phyloP scores from a whole-genome alignment of 2,113 vertebrate species.

The Dipodomys stephensi region DNA sequence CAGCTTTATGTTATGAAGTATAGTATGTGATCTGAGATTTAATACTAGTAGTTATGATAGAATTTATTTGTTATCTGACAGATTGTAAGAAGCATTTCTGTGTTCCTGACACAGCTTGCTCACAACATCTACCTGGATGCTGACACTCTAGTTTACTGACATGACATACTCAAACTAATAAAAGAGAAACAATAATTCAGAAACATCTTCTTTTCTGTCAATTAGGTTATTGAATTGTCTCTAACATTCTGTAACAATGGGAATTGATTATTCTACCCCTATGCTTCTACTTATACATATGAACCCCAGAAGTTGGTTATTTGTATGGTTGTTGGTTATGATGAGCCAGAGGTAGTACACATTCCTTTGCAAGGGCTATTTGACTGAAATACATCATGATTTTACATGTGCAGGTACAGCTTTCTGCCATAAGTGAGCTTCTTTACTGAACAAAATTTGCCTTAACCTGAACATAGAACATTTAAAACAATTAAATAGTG shows the following conservation, averaged over 20 bases:
- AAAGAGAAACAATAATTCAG: neutral
- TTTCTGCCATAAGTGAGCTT: neutral
- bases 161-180: neutral
- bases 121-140: no score
- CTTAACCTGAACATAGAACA: conserved; percentile 21
- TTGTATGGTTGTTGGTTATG: neutral
- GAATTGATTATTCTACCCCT: neutral
- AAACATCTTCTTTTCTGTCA: neutral
- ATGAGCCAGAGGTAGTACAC: neutral
- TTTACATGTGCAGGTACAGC: neutral
- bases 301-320: neutral
- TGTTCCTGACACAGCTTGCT: no score
- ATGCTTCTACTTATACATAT: neutral
- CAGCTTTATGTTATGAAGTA: no score
- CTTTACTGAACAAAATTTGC: conserved; percentile 16
- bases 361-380: neutral
- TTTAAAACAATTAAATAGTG: conserved; percentile 38
- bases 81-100: no score
- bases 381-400: neutral
- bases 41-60: no score
- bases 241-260: neutral
- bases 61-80: no score
- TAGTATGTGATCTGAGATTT: no score
- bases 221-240: neutral
- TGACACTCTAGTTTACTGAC: neutral